phyloP scores from a whole-genome alignment of 1,140 invertebrate species.

The Apis mellifera region DNA sequence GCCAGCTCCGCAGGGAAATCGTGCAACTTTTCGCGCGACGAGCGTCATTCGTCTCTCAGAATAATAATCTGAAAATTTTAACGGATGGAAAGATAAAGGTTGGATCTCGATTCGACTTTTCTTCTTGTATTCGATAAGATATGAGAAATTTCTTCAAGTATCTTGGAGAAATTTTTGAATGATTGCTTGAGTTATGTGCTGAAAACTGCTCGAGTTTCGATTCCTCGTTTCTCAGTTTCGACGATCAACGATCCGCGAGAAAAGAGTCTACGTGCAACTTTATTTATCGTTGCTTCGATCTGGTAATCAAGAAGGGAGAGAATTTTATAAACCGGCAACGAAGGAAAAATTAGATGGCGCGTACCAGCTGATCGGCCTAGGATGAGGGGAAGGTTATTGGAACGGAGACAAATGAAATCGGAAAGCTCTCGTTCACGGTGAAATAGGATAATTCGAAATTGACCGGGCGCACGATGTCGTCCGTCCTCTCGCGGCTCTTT shows the following conservation, averaged over 20 bases:
- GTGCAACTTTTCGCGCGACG: no score
- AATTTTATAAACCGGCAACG: conserved; percentile 59
- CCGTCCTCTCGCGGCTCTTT: background rate
- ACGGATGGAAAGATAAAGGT: no score
- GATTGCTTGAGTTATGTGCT: no score
- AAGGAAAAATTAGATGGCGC: conserved; percentile 38
- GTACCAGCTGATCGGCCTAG: background rate
- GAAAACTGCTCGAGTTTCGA: conserved; percentile 48
- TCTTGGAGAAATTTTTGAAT: no score
- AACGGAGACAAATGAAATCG: conserved; percentile 55
- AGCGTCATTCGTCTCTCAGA: no score
- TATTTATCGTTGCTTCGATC: conserved; percentile 56
- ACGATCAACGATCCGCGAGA: conserved; percentile 68
- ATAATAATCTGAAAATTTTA: no score
- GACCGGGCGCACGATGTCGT: conserved; percentile 4
- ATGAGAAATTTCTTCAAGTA: no score
- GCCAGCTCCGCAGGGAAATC: background rate
- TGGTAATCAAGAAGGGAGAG: background rate
- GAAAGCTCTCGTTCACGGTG: conserved; percentile 24
- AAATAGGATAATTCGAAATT: conserved; percentile 57
- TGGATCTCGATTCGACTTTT: no score
- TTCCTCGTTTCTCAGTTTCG: conserved; percentile 36
- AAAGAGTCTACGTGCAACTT: background rate
- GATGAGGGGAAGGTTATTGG: conserved; percentile 31
- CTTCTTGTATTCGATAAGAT: no score